These are phyloP conservation scores for Theretra japonica DNA, from an alignment of 2,888 invertebrate species.

Conservation along the genomic window DNA sequence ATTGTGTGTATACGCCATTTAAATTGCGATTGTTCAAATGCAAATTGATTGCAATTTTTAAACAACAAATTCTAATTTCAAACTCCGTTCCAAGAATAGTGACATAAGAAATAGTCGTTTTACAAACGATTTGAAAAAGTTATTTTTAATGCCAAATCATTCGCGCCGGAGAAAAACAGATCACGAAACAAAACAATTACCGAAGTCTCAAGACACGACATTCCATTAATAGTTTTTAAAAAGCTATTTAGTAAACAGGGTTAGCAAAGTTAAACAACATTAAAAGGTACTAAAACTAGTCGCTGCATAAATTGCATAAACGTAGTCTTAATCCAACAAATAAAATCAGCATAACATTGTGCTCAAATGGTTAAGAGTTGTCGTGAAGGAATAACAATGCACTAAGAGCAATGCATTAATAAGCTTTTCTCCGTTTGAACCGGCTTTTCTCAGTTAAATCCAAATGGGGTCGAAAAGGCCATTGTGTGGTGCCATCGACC, in stretches of 20 bases:
- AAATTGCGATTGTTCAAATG: slow-evolving; percentile 2
- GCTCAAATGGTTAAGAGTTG: slow-evolving; percentile 12
- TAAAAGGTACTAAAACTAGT: not conserved
- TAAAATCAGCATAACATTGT: slow-evolving; percentile 18
- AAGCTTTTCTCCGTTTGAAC: slow-evolving; percentile 26
- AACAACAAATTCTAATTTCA: too few species aligned
- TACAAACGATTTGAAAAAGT: not conserved
- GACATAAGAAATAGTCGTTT: not conserved
- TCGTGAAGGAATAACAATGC: slow-evolving; percentile 22
- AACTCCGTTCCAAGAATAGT: not conserved
- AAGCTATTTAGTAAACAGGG: slow-evolving; percentile 2
- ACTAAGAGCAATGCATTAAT: slow-evolving; percentile 21
- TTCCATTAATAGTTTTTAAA: not conserved
- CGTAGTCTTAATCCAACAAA: not conserved
- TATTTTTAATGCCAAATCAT: not conserved
- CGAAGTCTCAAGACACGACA: not conserved
- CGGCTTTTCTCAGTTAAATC: slow-evolving; percentile 27
- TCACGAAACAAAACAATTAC: not conserved
- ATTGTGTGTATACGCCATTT: not conserved
- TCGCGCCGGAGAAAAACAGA: not conserved
- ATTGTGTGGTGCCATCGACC: slow-evolving; percentile 57
- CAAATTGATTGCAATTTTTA: not conserved
- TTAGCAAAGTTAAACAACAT: not conserved
- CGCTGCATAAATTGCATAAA: not conserved
- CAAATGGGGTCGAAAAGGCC: slow-evolving; percentile 33